phyloP scores from a whole-genome alignment of 2,113 vertebrate genomes.

The zebrafish (Danio rerio) region DNA sequence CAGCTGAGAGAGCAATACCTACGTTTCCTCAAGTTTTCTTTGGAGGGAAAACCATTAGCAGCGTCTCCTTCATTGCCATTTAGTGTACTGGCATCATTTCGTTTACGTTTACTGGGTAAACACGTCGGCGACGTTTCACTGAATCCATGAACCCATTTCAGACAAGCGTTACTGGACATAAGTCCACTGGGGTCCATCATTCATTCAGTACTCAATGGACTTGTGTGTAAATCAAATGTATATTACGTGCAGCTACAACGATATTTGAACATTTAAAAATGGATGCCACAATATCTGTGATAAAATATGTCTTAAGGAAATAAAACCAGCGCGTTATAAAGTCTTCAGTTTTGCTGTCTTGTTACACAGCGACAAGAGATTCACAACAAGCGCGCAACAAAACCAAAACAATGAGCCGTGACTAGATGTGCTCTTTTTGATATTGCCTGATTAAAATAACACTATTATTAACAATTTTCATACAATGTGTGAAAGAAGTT shows the following conservation, averaged over 20 bases:
- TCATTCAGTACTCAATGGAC: not conserved
- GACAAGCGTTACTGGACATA: not conserved
- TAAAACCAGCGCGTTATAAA: not conserved
- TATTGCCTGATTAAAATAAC: constrained; percentile 24
- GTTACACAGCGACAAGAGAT: not conserved
- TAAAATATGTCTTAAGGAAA: not conserved
- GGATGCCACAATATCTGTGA: not conserved
- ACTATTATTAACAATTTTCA: not conserved
- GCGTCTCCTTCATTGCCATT: constrained; percentile 10
- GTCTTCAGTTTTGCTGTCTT: not conserved
- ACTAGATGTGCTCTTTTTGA: too few species aligned
- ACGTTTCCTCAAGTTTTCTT: constrained; percentile 23
- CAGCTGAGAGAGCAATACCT: constrained; percentile 23
- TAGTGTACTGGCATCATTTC: constrained; percentile 26
- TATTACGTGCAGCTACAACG: constrained; percentile 4
- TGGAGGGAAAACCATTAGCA: not conserved
- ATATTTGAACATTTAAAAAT: not conserved
- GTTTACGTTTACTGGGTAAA: constrained; percentile 58
- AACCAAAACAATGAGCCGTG: constrained; percentile 23
- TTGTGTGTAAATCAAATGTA: not conserved
- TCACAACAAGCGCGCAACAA: not conserved
- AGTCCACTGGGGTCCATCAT: constrained; percentile 39
- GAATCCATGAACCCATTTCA: constrained; percentile 14
- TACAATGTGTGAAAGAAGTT: not conserved
- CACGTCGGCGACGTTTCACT: not conserved